Evolutionary conservation across 2,113 vertebrate species (phyloP), one percentile per base, ranked within the genome.

Genomic region (Sceloporus undulatus): DNA sequence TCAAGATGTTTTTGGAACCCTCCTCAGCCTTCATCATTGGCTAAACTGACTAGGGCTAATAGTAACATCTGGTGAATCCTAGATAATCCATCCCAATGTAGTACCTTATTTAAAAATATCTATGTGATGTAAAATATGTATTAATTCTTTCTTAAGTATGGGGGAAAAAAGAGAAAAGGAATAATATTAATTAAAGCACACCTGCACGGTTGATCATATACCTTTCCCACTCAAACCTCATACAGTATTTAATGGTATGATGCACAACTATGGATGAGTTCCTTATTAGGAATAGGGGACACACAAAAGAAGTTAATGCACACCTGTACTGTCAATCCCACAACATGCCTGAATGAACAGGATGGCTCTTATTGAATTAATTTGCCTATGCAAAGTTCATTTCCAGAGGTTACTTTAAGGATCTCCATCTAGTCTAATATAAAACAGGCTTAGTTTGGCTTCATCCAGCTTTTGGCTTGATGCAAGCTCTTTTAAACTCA

Each of bases 391-490:
- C 56, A 40, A n/a, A 74, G 52, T 70, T 79, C 18, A 80, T 87
- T 73, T 59, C 18, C 34, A 87, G 25, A 42, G 52, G 52, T 80
- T 80, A 38, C 77, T 87, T 80, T 59, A 71, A 59, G 79, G 9
- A 87, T 29, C 78, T 59, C 18, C 68, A 81, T 40, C 70, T 59
- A 81, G 34, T 54, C n/a, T 87, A 79, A 87, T 80, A 62, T 9
- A 86, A 86, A 79, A 71, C 65, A 86, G 76, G n/a, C 25, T 59
- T 79, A 71, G 65, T 48, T 73, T 73, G 38, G 54, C 25, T 81
- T 81, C 79, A 81, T 73, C 78, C 54, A 25, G 14, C 16, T 19
- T 71, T 84, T 71, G 0, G 5, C 27, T 52, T 13, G 9, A 29
- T n/a, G 27, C 27, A 70, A 79, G 48, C 23, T 56, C 68, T 73